Conservation (phyloP, 2,888 invertebrate genomes). For the Watsonalla binaria region DNA sequence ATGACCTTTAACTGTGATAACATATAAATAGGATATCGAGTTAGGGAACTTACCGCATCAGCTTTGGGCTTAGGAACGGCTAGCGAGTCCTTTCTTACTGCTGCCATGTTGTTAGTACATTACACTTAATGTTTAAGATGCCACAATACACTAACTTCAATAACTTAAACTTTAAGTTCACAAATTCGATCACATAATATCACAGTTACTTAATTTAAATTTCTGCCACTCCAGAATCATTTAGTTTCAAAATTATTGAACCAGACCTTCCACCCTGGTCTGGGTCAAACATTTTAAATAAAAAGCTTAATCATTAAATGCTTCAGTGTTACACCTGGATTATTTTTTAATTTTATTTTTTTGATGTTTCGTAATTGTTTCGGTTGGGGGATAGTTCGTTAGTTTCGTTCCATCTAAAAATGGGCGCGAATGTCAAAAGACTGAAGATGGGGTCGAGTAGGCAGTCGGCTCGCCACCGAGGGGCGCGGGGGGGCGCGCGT, state of each 20-base stretch:
- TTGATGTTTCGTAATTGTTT: conserved; percentile 32
- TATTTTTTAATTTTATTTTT: conserved; percentile 23
- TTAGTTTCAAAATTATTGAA: conserved; percentile 1
- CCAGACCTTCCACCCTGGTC: conserved; percentile 6
- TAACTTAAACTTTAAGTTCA: conserved; percentile 17
- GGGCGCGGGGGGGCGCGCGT: conserved; percentile 44
- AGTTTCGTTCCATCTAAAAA: conserved; percentile 73
- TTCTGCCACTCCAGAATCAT: not conserved
- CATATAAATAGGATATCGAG: not conserved
- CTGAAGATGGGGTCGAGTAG: conserved; percentile 65
- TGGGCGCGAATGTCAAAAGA: conserved; percentile 77
- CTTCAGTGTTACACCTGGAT: conserved; percentile 44
- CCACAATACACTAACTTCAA: conserved; percentile 50
- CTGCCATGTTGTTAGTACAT: conserved; percentile 51
- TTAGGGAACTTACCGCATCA: conserved; percentile 57
- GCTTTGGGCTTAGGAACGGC: conserved; percentile 31
- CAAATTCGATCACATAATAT: conserved; percentile 43
- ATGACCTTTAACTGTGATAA: conserved; percentile 29
- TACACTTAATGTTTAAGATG: conserved; percentile 50
- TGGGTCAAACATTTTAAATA: conserved; percentile 15
- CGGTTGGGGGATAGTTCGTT: conserved; percentile 59
- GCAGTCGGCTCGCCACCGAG: conserved; percentile 39
- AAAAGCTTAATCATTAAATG: conserved; percentile 42
- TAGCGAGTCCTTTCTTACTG: conserved; percentile 58
- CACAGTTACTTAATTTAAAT: conserved; percentile 19